Conservation (phyloP, 2,113 vertebrate genomes). For the Archocentrus centrarchus region DNA sequence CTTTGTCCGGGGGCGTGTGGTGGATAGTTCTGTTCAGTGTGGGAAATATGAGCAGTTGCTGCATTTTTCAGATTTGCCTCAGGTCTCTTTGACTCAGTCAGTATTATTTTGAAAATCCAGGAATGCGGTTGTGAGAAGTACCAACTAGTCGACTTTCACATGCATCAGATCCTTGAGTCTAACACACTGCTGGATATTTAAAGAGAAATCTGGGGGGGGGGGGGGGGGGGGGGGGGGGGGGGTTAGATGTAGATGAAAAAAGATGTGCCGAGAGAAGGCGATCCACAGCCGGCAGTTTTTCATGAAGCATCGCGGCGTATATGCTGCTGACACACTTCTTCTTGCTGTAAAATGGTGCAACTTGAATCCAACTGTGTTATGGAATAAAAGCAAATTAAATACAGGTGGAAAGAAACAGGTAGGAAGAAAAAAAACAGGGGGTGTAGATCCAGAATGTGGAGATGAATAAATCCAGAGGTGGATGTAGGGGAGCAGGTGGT, state of each 20-base stretch:
- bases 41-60: background rate
- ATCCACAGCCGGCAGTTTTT: background rate
- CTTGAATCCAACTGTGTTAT: background rate
- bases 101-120: slow-evolving; percentile 17
- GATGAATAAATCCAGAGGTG: slow-evolving; percentile 24
- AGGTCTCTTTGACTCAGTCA: slow-evolving; percentile 1
- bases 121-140: slow-evolving; percentile 10
- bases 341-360: background rate
- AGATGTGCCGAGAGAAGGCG: background rate
- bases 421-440: background rate
- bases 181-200: slow-evolving; percentile 7
- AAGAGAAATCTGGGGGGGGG: background rate
- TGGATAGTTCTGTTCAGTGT: background rate
- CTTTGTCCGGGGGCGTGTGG: background rate
- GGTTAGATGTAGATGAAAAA: background rate
- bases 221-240: background rate
- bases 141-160: slow-evolving; percentile 4
- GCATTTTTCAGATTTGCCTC: background rate
- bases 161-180: background rate
- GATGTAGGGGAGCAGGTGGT: slow-evolving; percentile 37
- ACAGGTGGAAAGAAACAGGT: background rate
- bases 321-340: background rate
- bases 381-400: background rate
- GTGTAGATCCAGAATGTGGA: background rate
- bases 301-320: background rate